phyloP scores from a whole-genome alignment of 1,140 invertebrate species.

The Temnothorax nylanderi region DNA sequence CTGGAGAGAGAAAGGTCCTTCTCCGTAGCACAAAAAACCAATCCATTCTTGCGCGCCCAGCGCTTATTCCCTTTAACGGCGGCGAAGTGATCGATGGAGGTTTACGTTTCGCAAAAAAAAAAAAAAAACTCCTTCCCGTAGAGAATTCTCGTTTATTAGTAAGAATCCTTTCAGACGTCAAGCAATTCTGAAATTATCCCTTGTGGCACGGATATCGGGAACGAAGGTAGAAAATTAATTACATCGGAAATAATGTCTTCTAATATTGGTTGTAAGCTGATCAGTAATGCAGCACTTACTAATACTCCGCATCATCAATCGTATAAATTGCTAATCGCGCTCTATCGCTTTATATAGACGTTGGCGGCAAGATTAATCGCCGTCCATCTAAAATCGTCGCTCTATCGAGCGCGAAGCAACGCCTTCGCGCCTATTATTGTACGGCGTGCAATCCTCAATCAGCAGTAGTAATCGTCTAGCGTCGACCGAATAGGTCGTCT shows the following conservation, averaged over 20 bases:
- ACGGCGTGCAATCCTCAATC: slow-evolving; percentile 16
- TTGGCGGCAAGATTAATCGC: slow-evolving; percentile 31
- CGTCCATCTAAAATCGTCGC: not conserved
- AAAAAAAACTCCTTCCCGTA: not conserved
- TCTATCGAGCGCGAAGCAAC: slow-evolving; percentile 14
- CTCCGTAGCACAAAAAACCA: slow-evolving; percentile 15
- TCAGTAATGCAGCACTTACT: not conserved
- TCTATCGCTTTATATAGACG: slow-evolving; percentile 15
- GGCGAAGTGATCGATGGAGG: slow-evolving; percentile 3
- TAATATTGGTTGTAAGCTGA: not conserved
- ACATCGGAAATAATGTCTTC: not conserved
- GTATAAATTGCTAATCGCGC: slow-evolving; percentile 16
- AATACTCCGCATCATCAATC: not conserved
- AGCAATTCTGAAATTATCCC: not conserved
- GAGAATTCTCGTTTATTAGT: not conserved
- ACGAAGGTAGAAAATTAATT: not conserved
- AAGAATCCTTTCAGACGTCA: not conserved
- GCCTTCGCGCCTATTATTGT: slow-evolving; percentile 24
- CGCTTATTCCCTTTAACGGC: slow-evolving; percentile 11
- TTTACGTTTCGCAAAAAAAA: slow-evolving; percentile 4
- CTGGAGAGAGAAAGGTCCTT: not conserved
- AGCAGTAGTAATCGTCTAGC: not conserved
- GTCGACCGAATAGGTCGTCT: slow-evolving; percentile 26
- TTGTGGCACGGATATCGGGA: not conserved
- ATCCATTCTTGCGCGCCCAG: slow-evolving; percentile 22